A percentile compares a stretch with the other conserved stretches of the same genome.
phyloP scores from a whole-genome alignment of 2,888 invertebrate species.

The Macrosiphum euphorbiae region DNA sequence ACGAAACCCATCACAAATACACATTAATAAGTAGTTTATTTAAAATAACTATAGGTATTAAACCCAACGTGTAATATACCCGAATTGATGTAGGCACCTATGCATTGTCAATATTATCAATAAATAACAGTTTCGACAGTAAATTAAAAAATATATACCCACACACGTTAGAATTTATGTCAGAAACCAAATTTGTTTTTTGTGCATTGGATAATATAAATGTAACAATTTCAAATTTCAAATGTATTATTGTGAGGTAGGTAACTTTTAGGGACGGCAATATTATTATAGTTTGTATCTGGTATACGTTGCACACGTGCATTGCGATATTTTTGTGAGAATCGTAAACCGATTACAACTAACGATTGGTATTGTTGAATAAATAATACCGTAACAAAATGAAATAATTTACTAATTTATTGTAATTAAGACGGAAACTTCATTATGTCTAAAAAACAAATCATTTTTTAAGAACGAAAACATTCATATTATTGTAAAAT shows the following conservation, averaged over 20 bases:
- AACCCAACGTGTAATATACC: background rate
- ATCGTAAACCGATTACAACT: background rate
- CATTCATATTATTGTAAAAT: background rate
- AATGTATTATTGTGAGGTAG: background rate
- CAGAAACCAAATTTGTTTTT: background rate
- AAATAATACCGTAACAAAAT: background rate
- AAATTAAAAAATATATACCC: background rate
- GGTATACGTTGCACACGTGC: background rate
- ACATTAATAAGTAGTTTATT: no score
- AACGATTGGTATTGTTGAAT: background rate
- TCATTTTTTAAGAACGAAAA: background rate
- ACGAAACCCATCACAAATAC: background rate
- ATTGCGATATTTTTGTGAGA: background rate
- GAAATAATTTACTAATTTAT: background rate
- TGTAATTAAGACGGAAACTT: background rate
- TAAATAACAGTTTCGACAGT: background rate
- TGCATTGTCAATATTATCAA: background rate
- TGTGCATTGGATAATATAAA: background rate
- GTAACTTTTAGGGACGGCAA: background rate
- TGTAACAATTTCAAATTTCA: background rate
- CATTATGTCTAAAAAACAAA: background rate
- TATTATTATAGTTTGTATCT: background rate
- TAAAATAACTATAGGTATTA: no score
- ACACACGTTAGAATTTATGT: background rate
- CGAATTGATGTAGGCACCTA: background rate